Conservation (phyloP, 1,140 invertebrate species). For the Pissodes strobi region DNA sequence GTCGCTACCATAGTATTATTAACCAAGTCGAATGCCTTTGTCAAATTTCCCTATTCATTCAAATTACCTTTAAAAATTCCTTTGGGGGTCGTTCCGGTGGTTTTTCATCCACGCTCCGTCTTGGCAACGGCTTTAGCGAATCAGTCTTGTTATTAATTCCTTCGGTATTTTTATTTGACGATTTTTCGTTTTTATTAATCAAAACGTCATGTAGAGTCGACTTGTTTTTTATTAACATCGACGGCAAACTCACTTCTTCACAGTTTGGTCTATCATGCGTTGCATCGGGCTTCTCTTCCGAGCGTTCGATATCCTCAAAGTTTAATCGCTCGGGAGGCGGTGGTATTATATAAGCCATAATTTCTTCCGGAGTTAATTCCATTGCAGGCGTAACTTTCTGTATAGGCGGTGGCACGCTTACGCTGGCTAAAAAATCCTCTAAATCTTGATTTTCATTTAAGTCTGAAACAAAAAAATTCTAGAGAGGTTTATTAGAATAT, state of each 20-base stretch:
- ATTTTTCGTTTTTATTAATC: background rate
- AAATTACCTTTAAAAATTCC: slow-evolving; percentile 57
- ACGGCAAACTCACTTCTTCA: too few species aligned
- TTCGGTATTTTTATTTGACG: background rate
- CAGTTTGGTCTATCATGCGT: background rate
- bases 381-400: slow-evolving; percentile 68
- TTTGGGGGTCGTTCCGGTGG: slow-evolving; percentile 68
- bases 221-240: slow-evolving; percentile 1
- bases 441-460: slow-evolving; percentile 59
- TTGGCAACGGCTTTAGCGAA: slow-evolving; percentile 60
- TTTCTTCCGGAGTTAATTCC: slow-evolving; percentile 75
- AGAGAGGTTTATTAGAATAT: too few species aligned
- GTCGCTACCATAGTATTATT: too few species aligned
- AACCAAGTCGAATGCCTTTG: too few species aligned
- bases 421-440: slow-evolving; percentile 81
- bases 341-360: slow-evolving; percentile 80
- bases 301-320: slow-evolving; percentile 45
- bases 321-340: slow-evolving; percentile 66
- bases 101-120: slow-evolving; percentile 60
- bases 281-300: background rate
- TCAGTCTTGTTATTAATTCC: background rate
- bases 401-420: slow-evolving; percentile 79
- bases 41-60: too few species aligned
- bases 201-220: slow-evolving; percentile 10
- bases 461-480: slow-evolving; percentile 35